Evolutionary conservation across 2,113 vertebrate species (phyloP).

Genomic region (Myodes glareolus): DNA sequence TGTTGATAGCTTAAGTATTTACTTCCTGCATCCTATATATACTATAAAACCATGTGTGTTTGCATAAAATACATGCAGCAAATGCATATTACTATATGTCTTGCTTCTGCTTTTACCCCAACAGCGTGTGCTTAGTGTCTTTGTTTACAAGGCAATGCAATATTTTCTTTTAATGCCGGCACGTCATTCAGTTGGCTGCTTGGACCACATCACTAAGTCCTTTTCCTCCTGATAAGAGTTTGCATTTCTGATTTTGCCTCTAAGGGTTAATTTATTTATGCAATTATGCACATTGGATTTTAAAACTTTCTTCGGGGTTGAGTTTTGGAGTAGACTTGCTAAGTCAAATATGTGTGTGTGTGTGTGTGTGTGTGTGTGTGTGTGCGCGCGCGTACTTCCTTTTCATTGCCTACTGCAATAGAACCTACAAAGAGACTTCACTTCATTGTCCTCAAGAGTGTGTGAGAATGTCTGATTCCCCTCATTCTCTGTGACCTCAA

Average conservation of each 20-base stretch:
- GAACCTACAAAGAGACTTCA: not conserved
- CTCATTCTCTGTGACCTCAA: not conserved
- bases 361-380: not conserved
- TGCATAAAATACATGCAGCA: not conserved
- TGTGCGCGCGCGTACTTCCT: not conserved
- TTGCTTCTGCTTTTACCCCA: not conserved
- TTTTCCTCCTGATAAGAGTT: not conserved
- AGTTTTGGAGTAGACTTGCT: not conserved
- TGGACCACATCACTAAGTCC: not conserved
- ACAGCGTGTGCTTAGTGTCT: not conserved
- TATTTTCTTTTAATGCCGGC: not conserved
- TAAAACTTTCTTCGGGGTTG: not conserved
- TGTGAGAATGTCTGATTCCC: not conserved
- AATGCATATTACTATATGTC: not conserved
- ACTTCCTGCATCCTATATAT: not conserved
- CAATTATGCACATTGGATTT: not conserved
- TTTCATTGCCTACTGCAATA: not conserved
- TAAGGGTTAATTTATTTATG: not conserved
- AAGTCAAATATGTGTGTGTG: not conserved
- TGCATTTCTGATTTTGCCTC: not conserved
- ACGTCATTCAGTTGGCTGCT: not conserved
- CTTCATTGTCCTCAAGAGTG: not conserved
- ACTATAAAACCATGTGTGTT: not conserved
- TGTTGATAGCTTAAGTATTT: not conserved
- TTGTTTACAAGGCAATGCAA: not conserved